Conservation (phyloP, 2,888 invertebrate genomes). For the Lepidochitona cinerea region DNA sequence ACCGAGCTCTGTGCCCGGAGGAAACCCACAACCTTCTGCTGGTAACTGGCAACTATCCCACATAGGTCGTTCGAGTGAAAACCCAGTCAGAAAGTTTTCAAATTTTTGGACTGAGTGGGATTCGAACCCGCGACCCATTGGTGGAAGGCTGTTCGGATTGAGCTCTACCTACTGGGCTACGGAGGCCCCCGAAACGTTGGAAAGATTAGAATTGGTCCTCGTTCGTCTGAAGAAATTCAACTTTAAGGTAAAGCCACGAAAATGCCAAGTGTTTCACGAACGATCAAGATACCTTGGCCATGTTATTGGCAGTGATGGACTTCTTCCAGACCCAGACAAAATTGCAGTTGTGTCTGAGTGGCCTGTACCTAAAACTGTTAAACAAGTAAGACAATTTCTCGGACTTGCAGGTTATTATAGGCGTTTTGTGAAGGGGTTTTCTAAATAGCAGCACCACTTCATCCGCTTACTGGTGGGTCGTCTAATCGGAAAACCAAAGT, state of each 20-base stretch:
- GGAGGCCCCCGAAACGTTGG: too few species aligned
- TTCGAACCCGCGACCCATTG: too few species aligned
- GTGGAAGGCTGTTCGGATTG: too few species aligned
- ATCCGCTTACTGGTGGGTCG: slow-evolving; percentile 15
- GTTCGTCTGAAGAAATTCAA: slow-evolving; percentile 17
- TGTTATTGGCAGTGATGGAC: slow-evolving; percentile 22
- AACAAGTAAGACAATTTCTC: slow-evolving; percentile 25
- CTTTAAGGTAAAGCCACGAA: slow-evolving; percentile 35
- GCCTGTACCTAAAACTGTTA: slow-evolving; percentile 22
- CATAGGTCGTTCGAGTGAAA: too few species aligned
- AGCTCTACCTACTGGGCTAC: too few species aligned
- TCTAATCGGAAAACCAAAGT: not conserved
- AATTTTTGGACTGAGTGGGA: too few species aligned
- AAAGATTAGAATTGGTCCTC: slow-evolving; percentile 34
- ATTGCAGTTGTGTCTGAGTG: slow-evolving; percentile 25
- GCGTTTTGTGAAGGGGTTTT: slow-evolving; percentile 30
- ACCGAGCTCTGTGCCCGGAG: too few species aligned
- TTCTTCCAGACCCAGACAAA: slow-evolving; percentile 30
- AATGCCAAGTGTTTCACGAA: slow-evolving; percentile 28
- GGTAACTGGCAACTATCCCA: too few species aligned
- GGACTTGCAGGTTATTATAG: slow-evolving; percentile 34
- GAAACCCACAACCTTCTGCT: too few species aligned
- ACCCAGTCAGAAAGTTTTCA: too few species aligned
- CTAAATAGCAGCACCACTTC: slow-evolving; percentile 32
- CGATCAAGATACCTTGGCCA: slow-evolving; percentile 27